Percentiles rank a stretch among this genome's conserved stretches.
These are phyloP conservation scores for Plagodis dolabraria DNA, from an alignment of 2,888 invertebrate species.

Conservation along the genomic window DNA sequence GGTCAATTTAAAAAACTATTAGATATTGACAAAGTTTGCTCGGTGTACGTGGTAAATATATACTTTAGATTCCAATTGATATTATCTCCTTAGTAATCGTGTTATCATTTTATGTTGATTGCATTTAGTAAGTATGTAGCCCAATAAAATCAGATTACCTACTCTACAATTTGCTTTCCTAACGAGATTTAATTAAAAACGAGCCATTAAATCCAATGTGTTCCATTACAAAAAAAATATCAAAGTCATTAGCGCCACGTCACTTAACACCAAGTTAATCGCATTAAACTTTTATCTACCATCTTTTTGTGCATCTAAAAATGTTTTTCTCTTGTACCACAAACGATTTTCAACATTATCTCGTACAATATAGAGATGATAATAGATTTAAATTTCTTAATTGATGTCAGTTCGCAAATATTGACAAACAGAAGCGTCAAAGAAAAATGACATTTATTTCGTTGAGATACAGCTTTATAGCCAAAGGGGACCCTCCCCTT, in stretches of 20 bases:
- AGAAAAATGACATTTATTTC: slow-evolving; percentile 50
- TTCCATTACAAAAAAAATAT: slow-evolving; percentile 46
- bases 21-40: too few species aligned
- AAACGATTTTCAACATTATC: slow-evolving; percentile 43
- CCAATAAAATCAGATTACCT: slow-evolving; percentile 5
- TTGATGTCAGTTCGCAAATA: slow-evolving; percentile 71
- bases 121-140: neutral
- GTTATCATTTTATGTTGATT: neutral
- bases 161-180: slow-evolving; percentile 10
- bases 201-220: slow-evolving; percentile 24
- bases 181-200: slow-evolving; percentile 21
- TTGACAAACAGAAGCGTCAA: slow-evolving; percentile 59
- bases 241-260: slow-evolving; percentile 76
- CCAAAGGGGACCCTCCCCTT: slow-evolving; percentile 55
- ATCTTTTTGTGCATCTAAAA: slow-evolving; percentile 75
- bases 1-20: too few species aligned
- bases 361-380: slow-evolving; percentile 41
- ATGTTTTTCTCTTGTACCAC: slow-evolving; percentile 41
- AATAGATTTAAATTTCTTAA: slow-evolving; percentile 37
- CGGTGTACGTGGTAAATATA: too few species aligned
- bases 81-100: neutral
- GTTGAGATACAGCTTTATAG: slow-evolving; percentile 40
- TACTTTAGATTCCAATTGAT: too few species aligned
- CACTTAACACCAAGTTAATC: slow-evolving; percentile 78
- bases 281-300: slow-evolving; percentile 73